Conservation (phyloP, 2,113 vertebrate genomes). For the Etheostoma cragini region DNA sequence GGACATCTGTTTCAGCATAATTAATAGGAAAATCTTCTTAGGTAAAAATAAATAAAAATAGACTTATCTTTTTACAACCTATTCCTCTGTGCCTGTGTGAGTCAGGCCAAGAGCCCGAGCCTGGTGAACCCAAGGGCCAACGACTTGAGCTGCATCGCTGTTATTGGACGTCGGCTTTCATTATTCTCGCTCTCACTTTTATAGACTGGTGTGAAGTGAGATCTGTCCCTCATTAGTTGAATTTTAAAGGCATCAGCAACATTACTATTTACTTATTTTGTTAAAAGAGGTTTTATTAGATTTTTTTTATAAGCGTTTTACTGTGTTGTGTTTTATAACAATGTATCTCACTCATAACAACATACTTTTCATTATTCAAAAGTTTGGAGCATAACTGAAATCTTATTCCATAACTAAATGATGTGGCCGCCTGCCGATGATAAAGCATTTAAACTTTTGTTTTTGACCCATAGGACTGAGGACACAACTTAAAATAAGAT, state of each 20-base stretch:
- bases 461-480: not conserved
- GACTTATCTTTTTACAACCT: conserved; percentile 34
- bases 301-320: conserved; percentile 9
- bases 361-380: not conserved
- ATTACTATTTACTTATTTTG: conserved; percentile 22
- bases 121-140: conserved; percentile 39
- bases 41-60: conserved; percentile 16
- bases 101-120: conserved; percentile 20
- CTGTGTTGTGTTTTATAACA: conserved; percentile 2
- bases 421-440: not conserved
- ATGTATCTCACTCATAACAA: not conserved
- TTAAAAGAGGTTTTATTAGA: conserved; percentile 1
- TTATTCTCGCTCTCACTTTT: conserved; percentile 26
- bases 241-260: conserved; percentile 7
- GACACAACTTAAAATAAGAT: not conserved
- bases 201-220: conserved; percentile 37
- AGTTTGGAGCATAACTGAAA: not conserved
- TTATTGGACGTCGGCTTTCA: conserved; percentile 49
- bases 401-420: not conserved
- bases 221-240: conserved; percentile 34
- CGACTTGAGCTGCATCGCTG: conserved; percentile 30
- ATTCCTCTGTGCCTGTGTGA: conserved; percentile 37
- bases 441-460: not conserved
- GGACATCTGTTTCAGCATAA: conserved; percentile 24
- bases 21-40: conserved; percentile 39